phyloP scores from a whole-genome alignment of 2,797 vertebrate genomes.

The Tapera naevia region DNA sequence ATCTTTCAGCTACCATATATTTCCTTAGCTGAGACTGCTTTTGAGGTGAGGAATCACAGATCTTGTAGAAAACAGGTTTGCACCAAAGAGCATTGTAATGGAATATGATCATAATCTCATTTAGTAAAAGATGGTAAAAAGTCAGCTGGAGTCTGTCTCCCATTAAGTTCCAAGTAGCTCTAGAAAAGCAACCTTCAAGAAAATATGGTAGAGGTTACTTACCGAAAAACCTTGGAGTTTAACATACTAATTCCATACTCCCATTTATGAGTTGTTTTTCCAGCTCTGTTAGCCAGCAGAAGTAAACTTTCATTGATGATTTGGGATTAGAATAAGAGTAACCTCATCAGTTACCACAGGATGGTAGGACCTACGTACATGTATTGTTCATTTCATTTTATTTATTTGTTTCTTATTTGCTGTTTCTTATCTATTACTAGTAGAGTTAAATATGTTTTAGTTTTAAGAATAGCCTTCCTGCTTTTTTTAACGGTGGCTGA shows the following conservation, averaged over 20 bases:
- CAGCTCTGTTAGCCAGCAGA: neutral
- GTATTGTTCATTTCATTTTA: neutral
- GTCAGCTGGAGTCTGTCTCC: neutral
- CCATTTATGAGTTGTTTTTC: neutral
- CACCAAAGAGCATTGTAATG: neutral
- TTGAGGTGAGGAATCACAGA: neutral
- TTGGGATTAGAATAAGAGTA: neutral
- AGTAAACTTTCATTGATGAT: neutral
- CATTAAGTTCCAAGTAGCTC: neutral
- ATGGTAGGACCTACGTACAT: neutral
- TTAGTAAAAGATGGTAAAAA: neutral
- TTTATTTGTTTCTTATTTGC: neutral
- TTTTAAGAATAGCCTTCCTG: neutral
- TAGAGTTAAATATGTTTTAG: neutral
- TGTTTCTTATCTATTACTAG: neutral
- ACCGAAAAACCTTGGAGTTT: neutral
- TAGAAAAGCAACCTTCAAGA: neutral
- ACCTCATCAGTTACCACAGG: neutral
- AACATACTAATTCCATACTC: neutral
- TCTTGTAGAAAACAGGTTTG: neutral
- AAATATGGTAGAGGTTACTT: neutral
- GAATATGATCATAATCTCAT: neutral
- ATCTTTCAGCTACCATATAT: neutral
- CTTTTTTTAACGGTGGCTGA: neutral
- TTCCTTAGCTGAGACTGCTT: neutral